Base-by-base conservation (phyloP, 2,797 vertebrate species). In the Myripristis murdjan region DNA sequence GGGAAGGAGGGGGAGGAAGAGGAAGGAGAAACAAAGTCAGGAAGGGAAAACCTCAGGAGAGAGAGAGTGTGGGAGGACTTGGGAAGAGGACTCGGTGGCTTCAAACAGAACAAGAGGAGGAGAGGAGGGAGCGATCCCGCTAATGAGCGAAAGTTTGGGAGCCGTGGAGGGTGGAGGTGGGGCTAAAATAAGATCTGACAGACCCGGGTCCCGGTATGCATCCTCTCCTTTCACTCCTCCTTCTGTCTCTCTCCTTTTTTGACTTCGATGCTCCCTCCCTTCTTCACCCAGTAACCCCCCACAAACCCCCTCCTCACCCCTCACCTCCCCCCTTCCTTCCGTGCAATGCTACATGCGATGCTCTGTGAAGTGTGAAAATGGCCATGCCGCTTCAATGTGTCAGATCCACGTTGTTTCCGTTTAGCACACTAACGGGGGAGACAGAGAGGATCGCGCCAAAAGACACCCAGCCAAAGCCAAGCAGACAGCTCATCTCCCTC, bases 1-100 rank as follows among this genome's bases (percentile, higher is more conserved):
- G 72, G 43, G 67, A 62, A n/a, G 41, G 69, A 64, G 71, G 69
- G 80, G 63, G 87, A 90, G 86, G 80, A 87, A 85, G 68, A 79
- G 87, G 82, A 81, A 82, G 81, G 75, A 82, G 77, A 68, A 79
- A 87, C 85, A 87, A 90, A 83, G 84, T 79, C 82, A 87, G 89
- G 85, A 88, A 86, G 82, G 81, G 44, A 75, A 79, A 79, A 67
- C 60, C 87, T 84, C 82, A 66, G 66, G 87, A 87, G 87, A 87
- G 77, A 73, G 82, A 83, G 60, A 80, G 79, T 78, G 88, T 87
- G 87, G 87, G 77, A 80, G 79, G 77, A 88, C 81, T 89, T 86
- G 81, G 89, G 87, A 85, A 79, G 83, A 86, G 41, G 76, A 81
- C 76, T 44, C 35, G 22, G 57, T 64, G 77, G n/a, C 82, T 85